Base-by-base conservation (phyloP, 2,797 vertebrate genomes). In the Acrossocheilus wenchowensis region DNA sequence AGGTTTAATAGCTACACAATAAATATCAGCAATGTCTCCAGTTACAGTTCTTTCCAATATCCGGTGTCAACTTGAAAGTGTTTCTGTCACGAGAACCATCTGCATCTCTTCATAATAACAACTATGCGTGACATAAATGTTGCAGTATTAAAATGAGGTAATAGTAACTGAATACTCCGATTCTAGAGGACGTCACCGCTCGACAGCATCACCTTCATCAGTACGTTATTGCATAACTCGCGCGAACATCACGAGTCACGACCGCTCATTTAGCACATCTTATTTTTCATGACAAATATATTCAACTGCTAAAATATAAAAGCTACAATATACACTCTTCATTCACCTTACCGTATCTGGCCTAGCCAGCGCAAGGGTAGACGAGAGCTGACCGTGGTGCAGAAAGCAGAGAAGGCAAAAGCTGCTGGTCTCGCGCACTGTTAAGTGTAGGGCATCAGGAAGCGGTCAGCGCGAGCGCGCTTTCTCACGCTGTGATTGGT, bases 301-400 rank as follows among this genome's bases (percentile, higher is more conserved):
- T 69, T 1, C 34, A 43, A 45, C 26, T 45, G 3, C 8, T 62
- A 26, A n/a, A 36, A 11, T 6, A 7, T 10, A 17, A 30, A n/a
- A 36, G 14, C 50, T 23, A n/a, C 10, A 30, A n/a, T 6, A 60
- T 19, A 50, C 19, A 14, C 6, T 6, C 23, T 34, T 1, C 64
- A 14, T 9, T 39, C 2, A 2, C 41, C 86, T 87, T 87, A 91
- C 90, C 90, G 89, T 78, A 79, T 92, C 88, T 87, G 92, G 92
- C 91, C 92, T 92, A 90, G 91, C 92, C 94, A 94, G 93, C 92
- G 93, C 92, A 92, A 90, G 92, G 89, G 90, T 85, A 91, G 88
- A 86, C 92, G 89, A 92, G 64, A 91, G 82, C 12, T 78, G 54
- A 45, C 84, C 69, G 92, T 87, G 90, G 90, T 68, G 88, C 83